These are phyloP conservation scores for Muntiacus muntjak DNA, from an alignment of 2,113 vertebrate species.

Conservation along the genomic window DNA sequence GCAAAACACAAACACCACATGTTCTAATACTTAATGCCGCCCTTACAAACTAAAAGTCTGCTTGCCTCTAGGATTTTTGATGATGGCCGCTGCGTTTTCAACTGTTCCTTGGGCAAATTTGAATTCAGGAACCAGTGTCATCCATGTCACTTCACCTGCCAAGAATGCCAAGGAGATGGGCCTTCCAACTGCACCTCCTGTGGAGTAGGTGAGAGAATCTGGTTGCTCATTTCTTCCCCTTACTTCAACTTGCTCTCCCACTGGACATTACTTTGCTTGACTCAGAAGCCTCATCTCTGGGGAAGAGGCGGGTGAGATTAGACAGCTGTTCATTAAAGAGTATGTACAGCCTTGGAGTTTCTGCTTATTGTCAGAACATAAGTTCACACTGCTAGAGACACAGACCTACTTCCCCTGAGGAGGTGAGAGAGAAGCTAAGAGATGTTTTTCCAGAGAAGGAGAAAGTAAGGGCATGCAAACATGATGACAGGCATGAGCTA, in stretches of 20 bases:
- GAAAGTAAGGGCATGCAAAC: not conserved
- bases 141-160: slow-evolving; percentile 91
- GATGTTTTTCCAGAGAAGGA: not conserved
- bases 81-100: slow-evolving; percentile 82
- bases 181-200: slow-evolving; percentile 89
- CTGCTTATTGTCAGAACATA: not conserved
- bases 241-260: not conserved
- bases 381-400: not conserved
- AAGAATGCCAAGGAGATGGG: slow-evolving; percentile 86
- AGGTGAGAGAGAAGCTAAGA: not conserved
- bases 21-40: not conserved
- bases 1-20: not conserved
- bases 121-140: slow-evolving; percentile 82
- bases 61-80: slow-evolving; percentile 85
- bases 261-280: not conserved
- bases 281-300: not conserved
- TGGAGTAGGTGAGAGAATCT: slow-evolving; percentile 83
- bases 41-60: not conserved
- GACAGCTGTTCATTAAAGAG: not conserved
- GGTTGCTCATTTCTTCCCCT: not conserved
- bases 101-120: slow-evolving; percentile 85
- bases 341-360: not conserved
- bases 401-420: not conserved
- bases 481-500: not conserved
- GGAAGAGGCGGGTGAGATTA: not conserved